A percentile compares a stretch with the other conserved stretches of the same genome.
Conservation (phyloP, 1,140 invertebrate genomes). For the Lineus longissimus region DNA sequence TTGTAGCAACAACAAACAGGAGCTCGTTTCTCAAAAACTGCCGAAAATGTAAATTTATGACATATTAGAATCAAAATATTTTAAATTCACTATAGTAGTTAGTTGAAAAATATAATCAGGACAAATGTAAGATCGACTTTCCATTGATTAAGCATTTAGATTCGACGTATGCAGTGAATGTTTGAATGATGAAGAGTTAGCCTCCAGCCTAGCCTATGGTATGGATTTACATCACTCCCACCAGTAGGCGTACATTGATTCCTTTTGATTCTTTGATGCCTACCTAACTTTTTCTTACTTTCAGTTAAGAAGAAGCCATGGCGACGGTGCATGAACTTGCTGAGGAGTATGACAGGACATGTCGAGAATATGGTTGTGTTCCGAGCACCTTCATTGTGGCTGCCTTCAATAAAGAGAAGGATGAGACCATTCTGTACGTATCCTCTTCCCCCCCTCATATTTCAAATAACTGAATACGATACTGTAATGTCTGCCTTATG, state of each 20-base stretch:
- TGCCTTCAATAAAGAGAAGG: slow-evolving; percentile 41
- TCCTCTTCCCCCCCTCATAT: background rate
- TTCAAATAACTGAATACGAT: slow-evolving; percentile 4
- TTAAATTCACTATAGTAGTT: background rate
- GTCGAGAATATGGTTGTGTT: slow-evolving; percentile 28
- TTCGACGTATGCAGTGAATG: background rate
- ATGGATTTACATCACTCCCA: background rate
- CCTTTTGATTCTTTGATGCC: too few species aligned
- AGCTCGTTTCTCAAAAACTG: too few species aligned
- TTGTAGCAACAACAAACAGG: too few species aligned
- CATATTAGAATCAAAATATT: background rate
- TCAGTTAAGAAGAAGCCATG: slow-evolving; percentile 22
- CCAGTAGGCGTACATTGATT: background rate
- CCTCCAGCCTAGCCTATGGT: background rate
- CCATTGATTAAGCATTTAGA: background rate
- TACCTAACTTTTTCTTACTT: background rate
- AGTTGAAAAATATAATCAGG: background rate
- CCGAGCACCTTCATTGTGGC: slow-evolving; percentile 31
- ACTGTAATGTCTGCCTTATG: too few species aligned
- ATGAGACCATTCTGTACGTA: slow-evolving; percentile 33
- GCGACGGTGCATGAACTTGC: slow-evolving; percentile 37
- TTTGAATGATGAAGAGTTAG: background rate
- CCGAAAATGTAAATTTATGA: background rate
- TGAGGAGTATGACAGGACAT: slow-evolving; percentile 33
- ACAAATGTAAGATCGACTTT: background rate